Conservation (phyloP, 2,888 invertebrate genomes). For the Caenorhabditis afra region DNA sequence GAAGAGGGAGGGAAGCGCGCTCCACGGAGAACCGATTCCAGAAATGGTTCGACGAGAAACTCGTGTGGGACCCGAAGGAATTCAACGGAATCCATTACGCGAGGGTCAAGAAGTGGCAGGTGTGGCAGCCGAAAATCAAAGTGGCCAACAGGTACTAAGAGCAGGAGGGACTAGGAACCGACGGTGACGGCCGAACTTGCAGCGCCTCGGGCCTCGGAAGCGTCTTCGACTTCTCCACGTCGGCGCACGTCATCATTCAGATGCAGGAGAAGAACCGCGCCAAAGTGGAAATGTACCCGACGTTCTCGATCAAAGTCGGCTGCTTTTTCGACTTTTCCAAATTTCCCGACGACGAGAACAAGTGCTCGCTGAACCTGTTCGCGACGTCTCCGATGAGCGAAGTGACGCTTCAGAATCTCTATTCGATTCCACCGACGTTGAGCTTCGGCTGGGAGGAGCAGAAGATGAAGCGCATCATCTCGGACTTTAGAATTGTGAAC, state of each 20-base stretch:
- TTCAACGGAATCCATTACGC: slow-evolving; percentile 75
- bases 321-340: slow-evolving; percentile 75
- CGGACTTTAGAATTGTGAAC: slow-evolving; percentile 71
- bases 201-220: slow-evolving; percentile 74
- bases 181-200: slow-evolving; percentile 6
- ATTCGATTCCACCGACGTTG: slow-evolving; percentile 47
- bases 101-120: slow-evolving; percentile 75
- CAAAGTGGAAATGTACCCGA: slow-evolving; percentile 75
- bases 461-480: slow-evolving; percentile 69
- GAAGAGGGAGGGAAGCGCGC: not conserved
- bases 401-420: slow-evolving; percentile 53
- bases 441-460: slow-evolving; percentile 72
- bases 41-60: slow-evolving; percentile 76
- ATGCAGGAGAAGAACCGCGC: slow-evolving; percentile 55
- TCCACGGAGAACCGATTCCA: slow-evolving; percentile 11
- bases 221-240: slow-evolving; percentile 68
- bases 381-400: slow-evolving; percentile 52
- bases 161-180: too few species aligned
- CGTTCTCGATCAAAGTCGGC: slow-evolving; percentile 75
- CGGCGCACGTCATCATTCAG: slow-evolving; percentile 65
- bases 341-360: slow-evolving; percentile 65
- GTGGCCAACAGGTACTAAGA: slow-evolving; percentile 76
- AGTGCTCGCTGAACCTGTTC: slow-evolving; percentile 56
- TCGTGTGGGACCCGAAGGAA: slow-evolving; percentile 76
- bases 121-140: slow-evolving; percentile 77